These are phyloP conservation scores for Brachyhypopomus occidentalis DNA, from an alignment of 2,113 vertebrate genomes.

Conservation along the genomic window DNA sequence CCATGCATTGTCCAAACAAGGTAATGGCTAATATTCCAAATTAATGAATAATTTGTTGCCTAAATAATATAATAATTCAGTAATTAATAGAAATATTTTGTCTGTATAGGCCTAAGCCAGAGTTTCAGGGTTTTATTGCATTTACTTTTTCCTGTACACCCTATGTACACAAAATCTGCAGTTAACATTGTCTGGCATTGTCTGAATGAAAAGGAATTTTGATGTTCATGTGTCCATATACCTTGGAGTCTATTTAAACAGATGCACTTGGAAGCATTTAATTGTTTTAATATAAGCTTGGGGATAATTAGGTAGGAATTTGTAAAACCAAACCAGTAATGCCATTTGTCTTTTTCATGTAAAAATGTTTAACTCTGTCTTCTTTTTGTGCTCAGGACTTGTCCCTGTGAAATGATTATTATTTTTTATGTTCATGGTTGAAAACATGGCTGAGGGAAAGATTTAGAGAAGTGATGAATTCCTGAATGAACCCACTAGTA, in stretches of 20 bases:
- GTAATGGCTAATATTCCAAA: too few relatives aligned
- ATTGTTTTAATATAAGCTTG: conserved; percentile 37
- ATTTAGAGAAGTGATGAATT: neutral
- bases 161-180: neutral
- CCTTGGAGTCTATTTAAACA: conserved; percentile 3
- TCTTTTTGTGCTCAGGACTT: conserved; percentile 41
- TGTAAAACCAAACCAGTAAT: conserved; percentile 50
- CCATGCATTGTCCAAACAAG: too few relatives aligned
- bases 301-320: conserved; percentile 36
- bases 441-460: conserved; percentile 12
- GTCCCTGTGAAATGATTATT: conserved; percentile 36
- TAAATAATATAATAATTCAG: too few relatives aligned
- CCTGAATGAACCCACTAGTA: conserved; percentile 24
- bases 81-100: neutral
- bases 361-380: conserved; percentile 40
- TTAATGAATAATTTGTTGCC: too few relatives aligned
- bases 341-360: conserved; percentile 25
- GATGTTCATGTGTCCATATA: neutral
- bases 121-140: neutral
- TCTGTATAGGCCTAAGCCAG: neutral
- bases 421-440: conserved; percentile 9
- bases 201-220: neutral
- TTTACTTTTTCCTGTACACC: neutral
- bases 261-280: conserved; percentile 57
- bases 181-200: conserved; percentile 49